These are phyloP conservation scores for Columba janthina DNA, from an alignment of 2,113 vertebrate genomes.

Conservation along the genomic window DNA sequence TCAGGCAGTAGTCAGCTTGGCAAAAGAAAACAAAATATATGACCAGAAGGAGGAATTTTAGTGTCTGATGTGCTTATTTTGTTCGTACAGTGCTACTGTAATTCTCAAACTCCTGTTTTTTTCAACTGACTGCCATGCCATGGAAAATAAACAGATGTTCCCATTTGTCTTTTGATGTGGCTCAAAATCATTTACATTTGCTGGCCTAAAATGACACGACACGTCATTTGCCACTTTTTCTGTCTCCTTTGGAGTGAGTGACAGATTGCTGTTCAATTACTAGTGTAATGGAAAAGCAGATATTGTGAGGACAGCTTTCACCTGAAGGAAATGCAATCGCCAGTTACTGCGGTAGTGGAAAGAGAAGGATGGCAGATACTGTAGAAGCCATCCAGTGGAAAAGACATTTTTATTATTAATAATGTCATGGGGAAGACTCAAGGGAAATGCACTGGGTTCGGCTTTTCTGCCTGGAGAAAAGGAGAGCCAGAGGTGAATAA, in stretches of 20 bases:
- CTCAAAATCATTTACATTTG: conserved; percentile 64
- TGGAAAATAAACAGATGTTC: conserved; percentile 64
- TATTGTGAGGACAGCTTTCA: conserved; percentile 21
- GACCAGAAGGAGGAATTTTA: not conserved
- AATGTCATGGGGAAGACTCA: not conserved
- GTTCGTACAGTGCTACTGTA: not conserved
- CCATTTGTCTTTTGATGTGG: conserved; percentile 57
- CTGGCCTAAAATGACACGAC: conserved; percentile 42
- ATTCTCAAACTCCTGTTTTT: conserved; percentile 1
- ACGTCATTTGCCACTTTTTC: not conserved
- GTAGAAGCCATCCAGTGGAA: not conserved
- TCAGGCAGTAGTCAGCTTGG: conserved; percentile 21
- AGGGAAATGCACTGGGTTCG: not conserved
- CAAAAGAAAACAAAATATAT: conserved; percentile 21
- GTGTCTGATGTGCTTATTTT: conserved; percentile 19
- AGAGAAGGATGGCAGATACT: conserved; percentile 2
- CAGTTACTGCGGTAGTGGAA: not conserved
- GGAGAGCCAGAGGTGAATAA: not conserved
- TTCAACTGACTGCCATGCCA: not conserved
- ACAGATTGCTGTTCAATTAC: conserved; percentile 49
- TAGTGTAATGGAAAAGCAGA: conserved; percentile 6
- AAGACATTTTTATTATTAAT: conserved; percentile 38
- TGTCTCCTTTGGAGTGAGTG: conserved; percentile 38
- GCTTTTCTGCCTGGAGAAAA: conserved; percentile 5
- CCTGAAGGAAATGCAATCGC: conserved; percentile 3